Percentiles rank a stretch among this genome's conserved stretches.
Evolutionary conservation across 1,140 invertebrate species (phyloP).

Genomic region (Cotesia chilonis): DNA sequence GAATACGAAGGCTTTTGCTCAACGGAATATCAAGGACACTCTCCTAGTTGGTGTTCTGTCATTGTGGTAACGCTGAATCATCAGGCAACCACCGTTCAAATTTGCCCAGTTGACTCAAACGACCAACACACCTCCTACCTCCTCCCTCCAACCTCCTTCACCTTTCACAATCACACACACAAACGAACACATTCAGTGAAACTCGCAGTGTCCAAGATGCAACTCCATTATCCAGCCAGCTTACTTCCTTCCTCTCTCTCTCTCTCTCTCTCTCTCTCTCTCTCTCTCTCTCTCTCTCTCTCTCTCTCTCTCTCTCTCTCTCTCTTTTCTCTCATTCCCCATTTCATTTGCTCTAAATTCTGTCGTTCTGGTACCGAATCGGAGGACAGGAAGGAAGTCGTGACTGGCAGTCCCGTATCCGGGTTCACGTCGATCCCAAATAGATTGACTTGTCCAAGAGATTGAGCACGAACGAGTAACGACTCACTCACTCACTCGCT

Average conservation of each 20-base stretch:
- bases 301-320: slow-evolving; percentile 6
- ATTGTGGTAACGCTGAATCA: no score
- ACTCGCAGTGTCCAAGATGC: slow-evolving; percentile 17
- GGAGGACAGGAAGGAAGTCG: slow-evolving; percentile 26
- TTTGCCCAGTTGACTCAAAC: no score
- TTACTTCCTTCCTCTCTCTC: slow-evolving; percentile 19
- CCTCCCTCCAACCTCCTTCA: no score
- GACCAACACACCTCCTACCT: no score
- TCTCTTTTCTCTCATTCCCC: not conserved
- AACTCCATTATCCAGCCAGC: not conserved
- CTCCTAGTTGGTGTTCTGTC: no score
- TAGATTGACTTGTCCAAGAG: slow-evolving; percentile 27
- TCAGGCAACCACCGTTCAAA: no score
- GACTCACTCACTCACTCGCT: not conserved
- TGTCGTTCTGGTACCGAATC: not conserved
- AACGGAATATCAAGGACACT: not conserved
- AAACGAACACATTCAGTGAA: no score
- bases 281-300: not conserved
- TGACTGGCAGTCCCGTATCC: slow-evolving; percentile 25
- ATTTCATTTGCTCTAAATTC: not conserved
- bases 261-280: not conserved
- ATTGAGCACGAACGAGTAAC: slow-evolving; percentile 15
- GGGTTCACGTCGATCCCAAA: slow-evolving; percentile 15
- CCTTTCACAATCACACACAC: no score
- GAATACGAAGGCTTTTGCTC: not conserved